phyloP scores from a whole-genome alignment of 2,113 vertebrate genomes.

The Catharus bicknelli region DNA sequence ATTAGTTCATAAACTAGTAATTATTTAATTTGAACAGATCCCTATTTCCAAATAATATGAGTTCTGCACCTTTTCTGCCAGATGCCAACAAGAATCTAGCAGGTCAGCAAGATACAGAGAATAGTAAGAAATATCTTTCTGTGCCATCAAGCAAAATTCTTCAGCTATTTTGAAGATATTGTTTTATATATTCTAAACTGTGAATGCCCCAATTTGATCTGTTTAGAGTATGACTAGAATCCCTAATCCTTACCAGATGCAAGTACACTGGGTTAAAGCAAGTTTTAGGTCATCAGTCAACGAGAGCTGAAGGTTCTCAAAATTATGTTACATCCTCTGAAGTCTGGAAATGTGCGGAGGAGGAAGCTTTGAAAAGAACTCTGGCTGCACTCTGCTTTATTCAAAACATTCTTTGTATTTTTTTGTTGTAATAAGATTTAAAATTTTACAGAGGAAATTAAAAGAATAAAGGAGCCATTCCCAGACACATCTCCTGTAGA shows the following conservation, averaged over 20 bases:
- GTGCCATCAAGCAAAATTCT: background rate
- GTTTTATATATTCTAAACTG: background rate
- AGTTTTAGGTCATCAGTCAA: background rate
- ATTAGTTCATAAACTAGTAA: background rate
- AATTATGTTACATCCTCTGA: background rate
- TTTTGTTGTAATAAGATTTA: conserved; percentile 11
- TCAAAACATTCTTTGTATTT: conserved; percentile 22
- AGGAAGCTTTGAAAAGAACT: conserved; percentile 19
- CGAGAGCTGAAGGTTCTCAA: background rate
- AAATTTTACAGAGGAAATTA: conserved; percentile 45
- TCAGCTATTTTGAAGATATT: background rate
- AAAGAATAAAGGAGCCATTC: conserved; percentile 23
- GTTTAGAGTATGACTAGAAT: background rate
- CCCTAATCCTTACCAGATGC: conserved; percentile 1
- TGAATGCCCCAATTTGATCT: background rate
- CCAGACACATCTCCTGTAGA: background rate
- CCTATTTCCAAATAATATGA: background rate
- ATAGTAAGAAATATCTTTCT: background rate
- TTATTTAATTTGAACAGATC: background rate
- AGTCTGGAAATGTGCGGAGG: background rate
- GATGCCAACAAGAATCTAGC: background rate
- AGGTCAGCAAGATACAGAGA: background rate
- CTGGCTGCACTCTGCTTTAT: conserved; percentile 13
- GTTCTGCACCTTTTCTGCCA: background rate
- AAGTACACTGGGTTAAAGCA: background rate